A percentile compares a stretch with the other conserved stretches of the same genome.
Evolutionary conservation across 2,113 vertebrate genomes (phyloP).

Genomic region (Sinocyclocheilus anophthalmus): DNA sequence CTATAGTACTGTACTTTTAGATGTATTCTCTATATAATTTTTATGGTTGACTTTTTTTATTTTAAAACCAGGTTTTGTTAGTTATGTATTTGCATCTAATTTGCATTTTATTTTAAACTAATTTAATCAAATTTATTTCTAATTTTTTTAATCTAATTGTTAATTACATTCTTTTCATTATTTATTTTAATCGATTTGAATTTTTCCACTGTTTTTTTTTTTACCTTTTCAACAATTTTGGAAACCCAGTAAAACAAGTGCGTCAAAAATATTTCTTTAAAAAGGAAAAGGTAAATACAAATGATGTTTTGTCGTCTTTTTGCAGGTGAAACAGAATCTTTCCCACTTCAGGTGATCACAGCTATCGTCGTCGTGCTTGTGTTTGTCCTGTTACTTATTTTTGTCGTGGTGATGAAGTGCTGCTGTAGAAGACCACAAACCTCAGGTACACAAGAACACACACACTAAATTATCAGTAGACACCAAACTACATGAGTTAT

Average conservation of each 20-base stretch:
- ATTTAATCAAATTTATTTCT: background rate
- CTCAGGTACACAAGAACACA: background rate
- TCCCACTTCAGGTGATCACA: background rate
- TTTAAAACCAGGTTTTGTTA: background rate
- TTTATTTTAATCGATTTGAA: background rate
- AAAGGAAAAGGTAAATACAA: background rate
- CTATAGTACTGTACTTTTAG: too few species aligned
- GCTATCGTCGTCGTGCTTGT: background rate
- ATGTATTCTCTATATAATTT: background rate
- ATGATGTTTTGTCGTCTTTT: background rate
- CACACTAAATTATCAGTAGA: background rate
- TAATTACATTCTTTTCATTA: background rate
- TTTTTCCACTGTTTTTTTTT: background rate
- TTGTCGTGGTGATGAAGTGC: background rate
- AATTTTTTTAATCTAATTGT: background rate
- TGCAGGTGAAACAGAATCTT: background rate
- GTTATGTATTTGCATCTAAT: too few species aligned
- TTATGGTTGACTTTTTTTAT: background rate
- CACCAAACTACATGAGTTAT: background rate
- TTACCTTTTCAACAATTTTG: background rate
- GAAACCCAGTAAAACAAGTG: background rate
- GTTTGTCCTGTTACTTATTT: background rate
- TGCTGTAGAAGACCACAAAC: background rate
- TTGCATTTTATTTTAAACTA: background rate
- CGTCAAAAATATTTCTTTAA: background rate